A percentile compares a stretch with the other conserved stretches of the same genome.
phyloP scores from a whole-genome alignment of 2,888 invertebrate species.

The Furcula furcula region DNA sequence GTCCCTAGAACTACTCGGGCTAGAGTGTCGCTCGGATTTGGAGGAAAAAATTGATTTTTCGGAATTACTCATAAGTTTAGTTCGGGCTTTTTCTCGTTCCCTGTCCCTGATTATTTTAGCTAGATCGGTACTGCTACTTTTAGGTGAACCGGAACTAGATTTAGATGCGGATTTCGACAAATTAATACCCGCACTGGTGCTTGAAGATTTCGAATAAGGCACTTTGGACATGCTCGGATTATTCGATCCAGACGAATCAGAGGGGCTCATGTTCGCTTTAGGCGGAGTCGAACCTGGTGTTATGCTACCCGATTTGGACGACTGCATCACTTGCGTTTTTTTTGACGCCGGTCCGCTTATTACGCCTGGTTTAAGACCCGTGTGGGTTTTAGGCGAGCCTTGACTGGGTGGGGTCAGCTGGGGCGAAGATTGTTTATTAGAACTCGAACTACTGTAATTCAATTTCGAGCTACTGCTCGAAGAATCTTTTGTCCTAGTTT shows the following conservation, averaged over 20 bases:
- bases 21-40: constrained; percentile 84
- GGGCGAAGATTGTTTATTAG: constrained; percentile 71
- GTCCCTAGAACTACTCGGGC: constrained; percentile 84
- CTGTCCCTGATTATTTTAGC: constrained; percentile 81
- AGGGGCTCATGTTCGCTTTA: constrained; percentile 65
- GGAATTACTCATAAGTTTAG: constrained; percentile 80
- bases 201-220: constrained; percentile 75
- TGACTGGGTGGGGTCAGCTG: constrained; percentile 77
- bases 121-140: constrained; percentile 82
- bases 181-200: constrained; percentile 66
- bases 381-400: constrained; percentile 90
- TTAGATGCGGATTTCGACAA: constrained; percentile 73
- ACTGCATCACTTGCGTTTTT: constrained; percentile 85
- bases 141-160: constrained; percentile 82
- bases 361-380: constrained; percentile 92
- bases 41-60: constrained; percentile 85
- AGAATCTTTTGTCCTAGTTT: constrained; percentile 89
- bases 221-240: constrained; percentile 61
- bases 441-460: constrained; percentile 68
- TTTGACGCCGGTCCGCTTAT: constrained; percentile 93
- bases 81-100: constrained; percentile 82
- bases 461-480: constrained; percentile 73
- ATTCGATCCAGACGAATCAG: constrained; percentile 54
- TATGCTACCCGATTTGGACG: constrained; percentile 63
- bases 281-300: constrained; percentile 69